Evolutionary conservation across 2,113 vertebrate genomes (phyloP).

Genomic region (Eira barbara): DNA sequence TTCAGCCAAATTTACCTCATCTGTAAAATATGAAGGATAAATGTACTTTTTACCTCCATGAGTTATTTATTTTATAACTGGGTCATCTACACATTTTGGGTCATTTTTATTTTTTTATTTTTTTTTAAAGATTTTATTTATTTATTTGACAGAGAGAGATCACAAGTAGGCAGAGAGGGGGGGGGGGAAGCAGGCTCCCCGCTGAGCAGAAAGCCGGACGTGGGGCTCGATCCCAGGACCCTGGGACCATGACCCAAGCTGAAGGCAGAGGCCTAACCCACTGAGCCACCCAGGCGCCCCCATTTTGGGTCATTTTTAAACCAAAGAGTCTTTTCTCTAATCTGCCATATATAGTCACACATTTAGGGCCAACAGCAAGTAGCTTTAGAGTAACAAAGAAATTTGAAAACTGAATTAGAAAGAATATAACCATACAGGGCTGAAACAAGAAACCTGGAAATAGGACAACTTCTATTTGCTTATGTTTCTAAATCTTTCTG

Average conservation of each 20-base stretch:
- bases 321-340: neutral
- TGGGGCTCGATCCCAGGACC: too few relatives aligned
- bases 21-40: constrained; percentile 30
- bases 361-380: neutral
- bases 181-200: too few relatives aligned
- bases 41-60: neutral
- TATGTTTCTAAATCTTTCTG: constrained; percentile 1
- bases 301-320: neutral
- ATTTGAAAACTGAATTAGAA: constrained; percentile 25
- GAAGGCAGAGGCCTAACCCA: too few relatives aligned
- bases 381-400: constrained; percentile 22
- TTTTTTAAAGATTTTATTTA: too few relatives aligned
- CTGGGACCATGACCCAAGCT: too few relatives aligned
- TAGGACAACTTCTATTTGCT: neutral
- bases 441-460: constrained; percentile 6
- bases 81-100: neutral
- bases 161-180: too few relatives aligned
- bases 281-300: too few relatives aligned
- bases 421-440: neutral
- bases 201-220: too few relatives aligned
- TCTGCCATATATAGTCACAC: neutral
- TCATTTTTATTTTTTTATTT: too few relatives aligned
- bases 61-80: neutral
- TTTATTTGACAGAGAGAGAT: too few relatives aligned
- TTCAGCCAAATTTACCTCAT: neutral